Conservation (phyloP, 2,113 vertebrate species). For the Menidia beryllina region DNA sequence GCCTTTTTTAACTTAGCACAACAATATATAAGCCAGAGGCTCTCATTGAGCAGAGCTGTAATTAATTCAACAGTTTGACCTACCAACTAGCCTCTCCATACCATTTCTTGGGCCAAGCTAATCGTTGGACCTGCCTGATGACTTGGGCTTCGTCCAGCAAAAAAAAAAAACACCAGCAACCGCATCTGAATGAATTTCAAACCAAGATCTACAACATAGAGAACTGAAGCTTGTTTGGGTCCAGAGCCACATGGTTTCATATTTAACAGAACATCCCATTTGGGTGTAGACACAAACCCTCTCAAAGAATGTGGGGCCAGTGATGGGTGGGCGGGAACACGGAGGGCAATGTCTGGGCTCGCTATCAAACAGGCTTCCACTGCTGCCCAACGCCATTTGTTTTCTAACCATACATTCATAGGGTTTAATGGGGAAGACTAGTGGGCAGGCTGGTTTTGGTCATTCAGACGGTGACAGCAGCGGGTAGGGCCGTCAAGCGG, state of each 20-base stretch:
- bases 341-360: constrained; percentile 23
- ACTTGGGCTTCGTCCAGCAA: constrained; percentile 45
- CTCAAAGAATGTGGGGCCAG: constrained; percentile 46
- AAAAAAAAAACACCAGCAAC: constrained; percentile 58
- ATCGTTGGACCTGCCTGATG: constrained; percentile 66
- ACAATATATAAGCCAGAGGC: constrained; percentile 77
- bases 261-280: constrained; percentile 21
- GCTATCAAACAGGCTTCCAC: constrained; percentile 39
- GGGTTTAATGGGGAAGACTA: constrained; percentile 62
- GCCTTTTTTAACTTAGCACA: constrained; percentile 81
- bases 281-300: constrained; percentile 38
- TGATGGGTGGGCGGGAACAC: constrained; percentile 58
- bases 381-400: constrained; percentile 53
- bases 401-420: constrained; percentile 71
- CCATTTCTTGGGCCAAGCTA: constrained; percentile 48
- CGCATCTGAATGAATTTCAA: constrained; percentile 45
- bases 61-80: constrained; percentile 83
- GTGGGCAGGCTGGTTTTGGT: constrained; percentile 58
- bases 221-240: constrained; percentile 22
- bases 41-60: constrained; percentile 72
- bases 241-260: constrained; percentile 18
- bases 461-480: constrained; percentile 46
- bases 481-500: constrained; percentile 54
- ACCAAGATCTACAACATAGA: constrained; percentile 23
- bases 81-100: constrained; percentile 69